phyloP scores from a whole-genome alignment of 2,113 vertebrate species.

The Hemiscyllium ocellatum region DNA sequence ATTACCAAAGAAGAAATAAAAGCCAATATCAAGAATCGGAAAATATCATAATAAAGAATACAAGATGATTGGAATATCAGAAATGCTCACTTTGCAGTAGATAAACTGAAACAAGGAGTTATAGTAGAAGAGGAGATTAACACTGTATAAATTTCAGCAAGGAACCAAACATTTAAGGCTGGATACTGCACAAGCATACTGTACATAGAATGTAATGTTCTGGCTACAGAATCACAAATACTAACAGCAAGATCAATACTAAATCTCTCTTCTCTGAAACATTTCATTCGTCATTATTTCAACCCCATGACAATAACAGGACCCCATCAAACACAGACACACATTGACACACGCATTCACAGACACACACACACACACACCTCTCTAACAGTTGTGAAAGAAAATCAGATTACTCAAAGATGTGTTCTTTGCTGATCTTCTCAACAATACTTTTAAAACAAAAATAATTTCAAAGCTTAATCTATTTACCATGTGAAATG shows the following conservation, averaged over 20 bases:
- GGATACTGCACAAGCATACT: not conserved
- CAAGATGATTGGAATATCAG: not conserved
- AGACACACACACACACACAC: not conserved
- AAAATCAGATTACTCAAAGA: not conserved
- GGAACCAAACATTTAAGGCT: not conserved
- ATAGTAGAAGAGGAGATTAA: not conserved
- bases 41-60: not conserved
- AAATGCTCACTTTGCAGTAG: not conserved
- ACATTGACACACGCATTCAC: too few relatives aligned
- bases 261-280: not conserved
- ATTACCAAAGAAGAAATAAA: not conserved
- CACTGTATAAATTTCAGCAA: not conserved
- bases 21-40: not conserved
- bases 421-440: not conserved
- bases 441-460: not conserved
- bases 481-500: constrained; percentile 55
- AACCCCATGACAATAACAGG: not conserved
- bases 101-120: not conserved
- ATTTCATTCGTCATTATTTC: not conserved
- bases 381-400: not conserved
- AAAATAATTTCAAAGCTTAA: not conserved
- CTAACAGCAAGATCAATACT: not conserved
- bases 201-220: not conserved
- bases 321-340: not conserved
- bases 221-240: not conserved